Conservation (phyloP, 2,113 vertebrate genomes). For the Solea solea region DNA sequence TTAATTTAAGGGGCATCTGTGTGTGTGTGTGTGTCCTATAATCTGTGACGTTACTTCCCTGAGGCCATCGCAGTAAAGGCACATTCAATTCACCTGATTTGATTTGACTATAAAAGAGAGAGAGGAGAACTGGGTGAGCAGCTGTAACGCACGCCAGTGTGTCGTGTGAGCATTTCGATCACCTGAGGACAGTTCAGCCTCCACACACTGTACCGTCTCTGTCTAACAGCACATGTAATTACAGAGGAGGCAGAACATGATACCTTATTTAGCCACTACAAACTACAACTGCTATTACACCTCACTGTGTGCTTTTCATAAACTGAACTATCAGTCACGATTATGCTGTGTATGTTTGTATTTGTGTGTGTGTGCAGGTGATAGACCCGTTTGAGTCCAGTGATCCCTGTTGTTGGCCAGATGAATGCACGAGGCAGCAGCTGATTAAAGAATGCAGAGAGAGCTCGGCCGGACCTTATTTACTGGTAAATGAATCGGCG, state of each 20-base stretch:
- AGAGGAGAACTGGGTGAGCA: conserved; percentile 16
- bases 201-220: conserved; percentile 8
- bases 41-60: background rate
- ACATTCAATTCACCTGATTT: conserved; percentile 37
- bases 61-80: conserved; percentile 6
- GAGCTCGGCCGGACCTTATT: conserved; percentile 79
- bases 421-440: conserved; percentile 68
- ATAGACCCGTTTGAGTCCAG: conserved; percentile 81
- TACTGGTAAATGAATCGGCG: conserved; percentile 76
- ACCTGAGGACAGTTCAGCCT: conserved; percentile 22
- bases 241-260: conserved; percentile 16
- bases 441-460: conserved; percentile 79
- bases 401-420: conserved; percentile 67
- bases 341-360: conserved; percentile 13
- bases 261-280: background rate
- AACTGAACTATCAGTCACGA: background rate
- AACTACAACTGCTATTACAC: conserved; percentile 11
- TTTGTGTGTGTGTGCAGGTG: conserved; percentile 62
- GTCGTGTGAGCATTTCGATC: background rate
- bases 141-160: conserved; percentile 15
- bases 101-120: conserved; percentile 11
- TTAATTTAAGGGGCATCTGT: too few relatives aligned
- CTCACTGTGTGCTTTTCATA: conserved; percentile 20
- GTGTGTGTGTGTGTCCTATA: background rate
- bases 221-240: conserved; percentile 30